Evolutionary conservation across 1,140 invertebrate genomes (phyloP).

Genomic region (Plectus sambesii): DNA sequence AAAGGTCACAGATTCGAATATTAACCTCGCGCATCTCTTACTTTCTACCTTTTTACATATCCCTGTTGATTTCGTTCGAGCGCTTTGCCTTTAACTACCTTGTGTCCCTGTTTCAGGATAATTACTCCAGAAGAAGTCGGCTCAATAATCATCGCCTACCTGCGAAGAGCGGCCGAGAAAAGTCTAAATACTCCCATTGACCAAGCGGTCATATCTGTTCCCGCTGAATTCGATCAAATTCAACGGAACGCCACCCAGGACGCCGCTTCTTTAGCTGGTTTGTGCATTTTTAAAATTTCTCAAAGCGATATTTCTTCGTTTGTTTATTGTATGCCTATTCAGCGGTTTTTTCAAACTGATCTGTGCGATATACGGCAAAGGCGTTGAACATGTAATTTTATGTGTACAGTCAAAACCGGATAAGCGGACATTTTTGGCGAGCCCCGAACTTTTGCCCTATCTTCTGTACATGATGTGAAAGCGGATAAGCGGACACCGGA

Average conservation of each 20-base stretch:
- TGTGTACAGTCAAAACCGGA: too few species aligned
- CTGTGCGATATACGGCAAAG: too few species aligned
- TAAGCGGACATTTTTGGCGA: too few species aligned
- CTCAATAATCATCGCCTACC: conserved; percentile 37
- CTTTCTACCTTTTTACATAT: too few species aligned
- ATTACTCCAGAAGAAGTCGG: conserved; percentile 41
- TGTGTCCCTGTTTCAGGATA: conserved; percentile 17
- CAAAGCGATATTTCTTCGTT: background rate
- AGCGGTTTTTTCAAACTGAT: too few species aligned
- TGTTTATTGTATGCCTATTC: conserved; percentile 4
- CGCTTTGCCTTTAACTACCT: background rate
- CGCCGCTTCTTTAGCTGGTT: conserved; percentile 38
- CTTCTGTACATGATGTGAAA: too few species aligned
- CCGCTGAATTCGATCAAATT: conserved; percentile 39
- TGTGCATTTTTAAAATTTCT: background rate
- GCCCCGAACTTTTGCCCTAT: too few species aligned
- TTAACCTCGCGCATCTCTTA: too few species aligned
- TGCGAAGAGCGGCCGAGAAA: conserved; percentile 29
- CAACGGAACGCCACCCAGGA: conserved; percentile 36
- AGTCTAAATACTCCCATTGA: conserved; percentile 18
- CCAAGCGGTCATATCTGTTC: conserved; percentile 42
- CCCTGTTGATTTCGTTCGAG: background rate
- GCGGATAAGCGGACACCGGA: too few species aligned
- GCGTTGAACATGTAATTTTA: too few species aligned
- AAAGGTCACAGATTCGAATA: too few species aligned